Conservation (phyloP, 2,113 vertebrate species). For the Theristicus caerulescens region DNA sequence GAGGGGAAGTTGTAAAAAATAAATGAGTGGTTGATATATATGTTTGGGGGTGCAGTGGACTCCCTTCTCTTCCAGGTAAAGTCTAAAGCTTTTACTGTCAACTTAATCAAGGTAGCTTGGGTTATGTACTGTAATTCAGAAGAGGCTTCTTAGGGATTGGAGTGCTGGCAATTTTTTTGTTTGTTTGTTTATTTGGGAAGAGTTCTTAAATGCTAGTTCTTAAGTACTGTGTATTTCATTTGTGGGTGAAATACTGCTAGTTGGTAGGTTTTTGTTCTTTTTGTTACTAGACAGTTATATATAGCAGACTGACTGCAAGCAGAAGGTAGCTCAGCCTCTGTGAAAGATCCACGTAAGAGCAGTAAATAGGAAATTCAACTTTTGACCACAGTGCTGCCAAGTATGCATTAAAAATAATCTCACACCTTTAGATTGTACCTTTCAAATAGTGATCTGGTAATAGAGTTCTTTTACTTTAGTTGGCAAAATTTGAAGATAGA, state of each 20-base stretch:
- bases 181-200: neutral
- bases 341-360: neutral
- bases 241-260: neutral
- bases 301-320: neutral
- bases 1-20: neutral
- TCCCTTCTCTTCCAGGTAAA: neutral
- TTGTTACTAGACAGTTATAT: neutral
- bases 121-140: neutral
- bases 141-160: neutral
- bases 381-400: neutral
- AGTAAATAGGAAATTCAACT: neutral
- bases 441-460: neutral
- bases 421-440: neutral
- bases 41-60: neutral
- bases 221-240: neutral
- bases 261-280: neutral
- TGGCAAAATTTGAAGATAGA: neutral
- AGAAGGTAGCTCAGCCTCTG: neutral
- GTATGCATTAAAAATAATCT: neutral
- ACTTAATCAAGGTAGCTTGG: neutral
- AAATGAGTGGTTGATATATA: neutral
- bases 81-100: neutral
- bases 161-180: neutral
- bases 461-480: neutral
- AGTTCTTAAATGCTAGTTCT: neutral